Percentiles rank a stretch among this genome's conserved stretches.
These are phyloP conservation scores for Trididemnum nubilum DNA, from an alignment of 23 tunicate species.

Conservation along the genomic window DNA sequence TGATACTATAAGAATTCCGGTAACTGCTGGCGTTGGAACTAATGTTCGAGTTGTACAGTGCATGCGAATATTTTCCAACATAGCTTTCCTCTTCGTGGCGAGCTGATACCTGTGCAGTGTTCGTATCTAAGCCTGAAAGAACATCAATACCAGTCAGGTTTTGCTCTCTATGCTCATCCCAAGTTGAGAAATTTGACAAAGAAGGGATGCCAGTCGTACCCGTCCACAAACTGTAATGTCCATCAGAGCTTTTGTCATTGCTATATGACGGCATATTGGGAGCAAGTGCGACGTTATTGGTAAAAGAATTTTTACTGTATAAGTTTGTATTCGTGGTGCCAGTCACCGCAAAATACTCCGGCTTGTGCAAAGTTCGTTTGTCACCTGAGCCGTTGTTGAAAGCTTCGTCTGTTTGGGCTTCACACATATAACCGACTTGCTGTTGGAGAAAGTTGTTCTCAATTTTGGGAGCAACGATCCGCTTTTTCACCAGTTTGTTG, in stretches of 20 bases:
- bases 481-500: conserved; percentile 73
- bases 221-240: conserved; percentile 46
- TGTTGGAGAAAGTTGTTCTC: conserved; percentile 18
- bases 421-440: neutral
- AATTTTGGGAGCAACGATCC: conserved; percentile 47
- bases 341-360: neutral
- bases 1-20: neutral
- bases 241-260: conserved; percentile 3
- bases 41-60: neutral
- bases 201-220: conserved; percentile 57
- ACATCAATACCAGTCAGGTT: conserved; percentile 37
- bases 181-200: conserved; percentile 2
- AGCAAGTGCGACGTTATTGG: neutral
- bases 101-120: conserved; percentile 52
- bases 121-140: conserved; percentile 17
- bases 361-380: too few relatives aligned
- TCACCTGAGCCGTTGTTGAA: neutral
- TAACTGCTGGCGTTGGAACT: too few relatives aligned
- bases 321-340: neutral
- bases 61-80: conserved; percentile 1
- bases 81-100: neutral
- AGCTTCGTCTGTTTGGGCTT: neutral
- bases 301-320: too few relatives aligned
- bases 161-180: neutral
- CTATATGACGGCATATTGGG: neutral